Base-by-base conservation (phyloP, 2,888 invertebrate species). In the Troides helena region DNA sequence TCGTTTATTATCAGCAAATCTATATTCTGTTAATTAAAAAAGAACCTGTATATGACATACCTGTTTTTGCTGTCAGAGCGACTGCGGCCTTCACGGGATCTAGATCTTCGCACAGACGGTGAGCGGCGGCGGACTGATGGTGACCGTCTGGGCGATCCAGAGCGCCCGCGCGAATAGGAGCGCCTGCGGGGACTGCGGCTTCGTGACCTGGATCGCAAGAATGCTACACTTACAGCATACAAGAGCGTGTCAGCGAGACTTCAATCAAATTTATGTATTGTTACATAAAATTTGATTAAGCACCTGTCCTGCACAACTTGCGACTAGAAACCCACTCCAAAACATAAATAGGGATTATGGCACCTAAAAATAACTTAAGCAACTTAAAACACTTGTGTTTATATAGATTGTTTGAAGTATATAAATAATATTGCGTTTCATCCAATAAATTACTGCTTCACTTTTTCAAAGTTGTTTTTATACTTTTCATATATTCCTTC, bases 151-250 rank as follows among this genome's bases (percentile, higher is more conserved):
- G 86, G 91, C 0, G 92, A 92, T 4, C 72, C 74, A n/a, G 92
- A 92, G 6, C 92, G 81, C 0, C 90, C 92, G 69, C 92, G 88
- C 6, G 93, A 92, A 78, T 84, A 88, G 60, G 93, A 92, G 0
- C 93, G 88, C 39, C 91, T 83, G 1, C 93, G 83, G 0, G 93
- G 92, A 70, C 92, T 92, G 75, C 93, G 91, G 78, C 92, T 92
- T 74, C 92, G 89, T 2, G 93, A 87, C 81, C 93, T 92, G 83
- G 66, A 56, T 67, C 46, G 50, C 7, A 62, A 56, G 4, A 56
- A 39, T 10, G 39, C 39, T 39, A 39, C 39, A 39, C 39, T 39
- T 39, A 39, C 39, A 39, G 39, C 39, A 39, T 39, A 39, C 39
- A 10, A 39, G 39, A 39, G 1, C 30, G 5, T 30, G 10, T 10